These are phyloP conservation scores for Papilio polytes DNA, from an alignment of 1,140 invertebrate genomes.

Conservation along the genomic window DNA sequence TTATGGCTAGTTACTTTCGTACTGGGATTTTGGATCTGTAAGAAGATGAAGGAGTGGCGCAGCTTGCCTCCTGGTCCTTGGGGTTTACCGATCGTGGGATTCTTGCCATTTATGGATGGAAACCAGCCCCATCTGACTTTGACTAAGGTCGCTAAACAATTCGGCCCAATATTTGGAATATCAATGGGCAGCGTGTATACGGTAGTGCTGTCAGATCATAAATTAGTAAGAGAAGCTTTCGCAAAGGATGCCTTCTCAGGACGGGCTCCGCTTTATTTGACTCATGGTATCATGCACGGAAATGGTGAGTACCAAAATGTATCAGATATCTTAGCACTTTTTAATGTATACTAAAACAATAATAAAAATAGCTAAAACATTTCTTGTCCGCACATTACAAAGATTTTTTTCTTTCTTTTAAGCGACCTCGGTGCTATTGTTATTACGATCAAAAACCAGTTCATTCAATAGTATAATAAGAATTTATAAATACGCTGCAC, in stretches of 20 bases:
- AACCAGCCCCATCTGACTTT: conserved; percentile 88
- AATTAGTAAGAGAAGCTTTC: conserved; percentile 88
- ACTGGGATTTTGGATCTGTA: conserved; percentile 72
- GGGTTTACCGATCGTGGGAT: conserved; percentile 91
- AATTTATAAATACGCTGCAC: background rate
- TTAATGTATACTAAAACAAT: no score
- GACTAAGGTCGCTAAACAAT: conserved; percentile 86
- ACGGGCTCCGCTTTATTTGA: conserved; percentile 91
- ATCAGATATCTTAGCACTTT: no score
- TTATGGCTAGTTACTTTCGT: conserved; percentile 69
- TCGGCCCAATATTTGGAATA: conserved; percentile 89
- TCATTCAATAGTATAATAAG: background rate
- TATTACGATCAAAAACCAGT: background rate
- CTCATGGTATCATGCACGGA: conserved; percentile 94
- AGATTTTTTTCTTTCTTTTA: no score
- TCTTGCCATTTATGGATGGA: conserved; percentile 88
- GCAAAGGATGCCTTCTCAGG: conserved; percentile 88
- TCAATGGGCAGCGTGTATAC: conserved; percentile 89
- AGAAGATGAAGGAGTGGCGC: conserved; percentile 70
- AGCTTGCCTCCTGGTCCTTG: conserved; percentile 90
- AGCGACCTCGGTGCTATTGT: no score
- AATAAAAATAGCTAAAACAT: no score
- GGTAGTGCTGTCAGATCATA: conserved; percentile 89
- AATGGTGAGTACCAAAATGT: conserved; percentile 86
- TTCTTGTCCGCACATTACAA: no score